These are phyloP conservation scores for Villa cingulata DNA, from an alignment of 2,888 invertebrate genomes.

Conservation along the genomic window DNA sequence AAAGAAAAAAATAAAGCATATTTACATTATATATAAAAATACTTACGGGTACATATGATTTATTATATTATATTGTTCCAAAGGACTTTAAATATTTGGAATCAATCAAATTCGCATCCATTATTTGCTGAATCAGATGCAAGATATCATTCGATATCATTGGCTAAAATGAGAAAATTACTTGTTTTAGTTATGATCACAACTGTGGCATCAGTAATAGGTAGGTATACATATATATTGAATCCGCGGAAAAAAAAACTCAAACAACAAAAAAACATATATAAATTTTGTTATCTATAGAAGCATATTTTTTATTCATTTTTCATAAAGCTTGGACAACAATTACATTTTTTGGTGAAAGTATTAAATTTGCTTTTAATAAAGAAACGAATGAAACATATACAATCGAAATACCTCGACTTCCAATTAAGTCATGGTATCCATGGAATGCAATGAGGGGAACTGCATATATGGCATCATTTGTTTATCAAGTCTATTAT, in stretches of 20 bases:
- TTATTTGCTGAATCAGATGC: conserved; percentile 72
- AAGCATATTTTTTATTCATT: neutral
- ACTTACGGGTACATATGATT: neutral
- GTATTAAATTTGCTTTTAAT: conserved; percentile 50
- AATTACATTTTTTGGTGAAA: conserved; percentile 68
- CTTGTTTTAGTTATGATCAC: conserved; percentile 51
- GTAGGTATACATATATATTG: no score
- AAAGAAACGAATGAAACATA: conserved; percentile 59
- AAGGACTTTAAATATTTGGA: conserved; percentile 69
- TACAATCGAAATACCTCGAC: conserved; percentile 52
- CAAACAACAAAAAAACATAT: no score
- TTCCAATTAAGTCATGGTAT: conserved; percentile 65
- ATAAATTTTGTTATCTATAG: no score
- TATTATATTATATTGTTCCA: neutral
- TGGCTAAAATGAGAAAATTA: conserved; percentile 61
- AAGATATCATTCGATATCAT: conserved; percentile 56
- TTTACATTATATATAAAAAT: neutral
- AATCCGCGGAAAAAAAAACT: neutral
- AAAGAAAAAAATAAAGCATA: neutral
- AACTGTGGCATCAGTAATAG: conserved; percentile 45
- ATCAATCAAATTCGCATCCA: conserved; percentile 71
- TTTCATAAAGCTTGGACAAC: conserved; percentile 52
- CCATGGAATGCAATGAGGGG: conserved; percentile 64
- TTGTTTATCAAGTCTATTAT: conserved; percentile 58
- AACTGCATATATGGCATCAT: conserved; percentile 49